Percentiles rank a stretch among this genome's conserved stretches.
These are phyloP conservation scores for Montipora foliosa DNA, from an alignment of 64 coral and sea anemone genomes.

Conservation along the genomic window DNA sequence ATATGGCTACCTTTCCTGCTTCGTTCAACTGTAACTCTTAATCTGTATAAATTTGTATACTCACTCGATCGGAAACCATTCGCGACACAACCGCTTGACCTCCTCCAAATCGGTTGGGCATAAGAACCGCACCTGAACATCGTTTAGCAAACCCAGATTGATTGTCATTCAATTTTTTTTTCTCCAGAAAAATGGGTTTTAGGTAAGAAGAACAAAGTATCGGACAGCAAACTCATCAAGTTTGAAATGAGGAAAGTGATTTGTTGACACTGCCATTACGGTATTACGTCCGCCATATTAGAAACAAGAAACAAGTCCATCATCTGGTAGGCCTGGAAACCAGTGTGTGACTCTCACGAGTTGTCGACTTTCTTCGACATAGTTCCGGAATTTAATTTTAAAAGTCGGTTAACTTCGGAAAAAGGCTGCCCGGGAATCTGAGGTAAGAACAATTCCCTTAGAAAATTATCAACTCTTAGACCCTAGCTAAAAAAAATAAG, in stretches of 20 bases:
- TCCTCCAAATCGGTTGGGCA: slow-evolving; percentile 86
- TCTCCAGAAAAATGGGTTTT: neutral
- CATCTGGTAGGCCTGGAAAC: slow-evolving; percentile 7
- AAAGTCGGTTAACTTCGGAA: neutral
- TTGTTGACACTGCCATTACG: slow-evolving; percentile 30
- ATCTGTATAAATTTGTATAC: slow-evolving; percentile 50
- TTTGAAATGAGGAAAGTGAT: neutral
- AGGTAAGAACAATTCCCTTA: too few relatives aligned
- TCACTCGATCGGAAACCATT: slow-evolving; percentile 98
- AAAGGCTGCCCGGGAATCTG: too few relatives aligned
- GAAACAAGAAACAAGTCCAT: neutral
- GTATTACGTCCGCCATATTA: slow-evolving; percentile 31
- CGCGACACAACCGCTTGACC: slow-evolving; percentile 90
- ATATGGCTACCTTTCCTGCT: neutral
- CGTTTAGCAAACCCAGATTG: slow-evolving; percentile 92
- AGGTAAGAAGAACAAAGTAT: slow-evolving; percentile 50
- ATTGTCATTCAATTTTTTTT: slow-evolving; percentile 86
- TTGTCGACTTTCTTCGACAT: neutral
- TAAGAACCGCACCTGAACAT: slow-evolving; percentile 94
- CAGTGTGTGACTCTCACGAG: neutral
- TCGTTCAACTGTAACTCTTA: neutral
- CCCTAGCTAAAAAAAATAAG: too few relatives aligned
- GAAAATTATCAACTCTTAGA: too few relatives aligned
- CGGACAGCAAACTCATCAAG: slow-evolving; percentile 54
- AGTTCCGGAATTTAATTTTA: neutral